Evolutionary conservation across 1,140 invertebrate genomes (phyloP).

Genomic region (Anastrepha obliqua): DNA sequence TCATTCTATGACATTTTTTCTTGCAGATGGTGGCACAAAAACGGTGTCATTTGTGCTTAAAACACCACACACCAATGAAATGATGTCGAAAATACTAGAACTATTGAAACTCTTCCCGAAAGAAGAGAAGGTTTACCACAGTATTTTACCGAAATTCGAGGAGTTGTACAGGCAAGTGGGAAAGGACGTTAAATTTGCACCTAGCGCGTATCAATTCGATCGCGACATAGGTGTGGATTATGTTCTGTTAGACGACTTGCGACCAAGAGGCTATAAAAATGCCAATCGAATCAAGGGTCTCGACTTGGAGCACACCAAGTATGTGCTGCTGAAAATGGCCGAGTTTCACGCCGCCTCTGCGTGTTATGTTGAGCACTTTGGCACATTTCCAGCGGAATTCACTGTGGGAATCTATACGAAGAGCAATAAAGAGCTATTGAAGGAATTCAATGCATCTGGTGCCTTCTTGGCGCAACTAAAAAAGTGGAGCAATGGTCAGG

Average conservation of each 20-base stretch:
- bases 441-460: constrained; percentile 32
- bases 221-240: constrained; percentile 67
- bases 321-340: constrained; percentile 76
- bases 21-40: constrained; percentile 63
- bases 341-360: constrained; percentile 77
- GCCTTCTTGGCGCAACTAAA: constrained; percentile 67
- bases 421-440: constrained; percentile 39
- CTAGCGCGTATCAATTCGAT: constrained; percentile 66
- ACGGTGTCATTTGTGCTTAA: constrained; percentile 66
- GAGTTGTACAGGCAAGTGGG: constrained; percentile 64
- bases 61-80: constrained; percentile 62
- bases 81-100: constrained; percentile 63
- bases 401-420: constrained; percentile 65
- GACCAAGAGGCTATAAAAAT: constrained; percentile 76
- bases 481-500: constrained; percentile 69
- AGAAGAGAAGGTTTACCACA: constrained; percentile 68
- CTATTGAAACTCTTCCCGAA: constrained; percentile 66
- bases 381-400: constrained; percentile 66
- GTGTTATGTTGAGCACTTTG: constrained; percentile 69
- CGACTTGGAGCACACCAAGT: constrained; percentile 75
- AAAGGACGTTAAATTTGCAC: constrained; percentile 66
- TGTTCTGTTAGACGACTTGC: constrained; percentile 77
- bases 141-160: constrained; percentile 69
- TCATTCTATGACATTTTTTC: not conserved
- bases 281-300: constrained; percentile 76